These are phyloP conservation scores for Ispidina lecontei DNA, from an alignment of 2,797 vertebrate species.

Conservation along the genomic window DNA sequence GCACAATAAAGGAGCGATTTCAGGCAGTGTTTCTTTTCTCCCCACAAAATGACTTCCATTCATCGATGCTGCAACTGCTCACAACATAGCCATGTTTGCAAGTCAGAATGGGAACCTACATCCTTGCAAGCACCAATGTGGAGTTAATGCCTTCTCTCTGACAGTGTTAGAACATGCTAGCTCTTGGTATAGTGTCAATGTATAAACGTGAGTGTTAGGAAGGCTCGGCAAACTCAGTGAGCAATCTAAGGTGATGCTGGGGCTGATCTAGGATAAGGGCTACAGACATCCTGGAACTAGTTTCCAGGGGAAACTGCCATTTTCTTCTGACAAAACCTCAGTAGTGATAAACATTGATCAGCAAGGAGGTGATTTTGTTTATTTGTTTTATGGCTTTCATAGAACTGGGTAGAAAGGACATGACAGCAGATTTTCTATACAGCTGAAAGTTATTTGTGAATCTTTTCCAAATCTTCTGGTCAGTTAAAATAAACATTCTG, in stretches of 20 bases:
- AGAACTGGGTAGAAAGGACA: background rate
- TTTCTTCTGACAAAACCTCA: background rate
- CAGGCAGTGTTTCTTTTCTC: background rate
- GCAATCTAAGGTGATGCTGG: background rate
- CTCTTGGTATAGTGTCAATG: background rate
- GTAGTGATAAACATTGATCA: background rate
- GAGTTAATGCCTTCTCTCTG: background rate
- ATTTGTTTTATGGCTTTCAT: background rate
- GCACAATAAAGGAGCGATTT: background rate
- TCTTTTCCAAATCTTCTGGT: background rate
- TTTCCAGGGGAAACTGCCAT: background rate
- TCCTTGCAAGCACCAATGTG: background rate
- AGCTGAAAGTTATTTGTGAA: background rate
- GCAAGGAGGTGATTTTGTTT: background rate
- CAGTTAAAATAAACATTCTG: background rate
- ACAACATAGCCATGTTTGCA: background rate
- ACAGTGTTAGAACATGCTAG: background rate
- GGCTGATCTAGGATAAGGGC: background rate
- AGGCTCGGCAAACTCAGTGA: background rate
- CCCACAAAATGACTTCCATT: background rate
- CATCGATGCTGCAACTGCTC: background rate
- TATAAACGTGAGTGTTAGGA: background rate
- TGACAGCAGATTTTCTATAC: background rate
- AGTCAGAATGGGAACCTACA: background rate
- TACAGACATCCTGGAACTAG: fast-evolving